Evolutionary conservation across 2,888 invertebrate species (phyloP).

Genomic region (Polyploca ridens): DNA sequence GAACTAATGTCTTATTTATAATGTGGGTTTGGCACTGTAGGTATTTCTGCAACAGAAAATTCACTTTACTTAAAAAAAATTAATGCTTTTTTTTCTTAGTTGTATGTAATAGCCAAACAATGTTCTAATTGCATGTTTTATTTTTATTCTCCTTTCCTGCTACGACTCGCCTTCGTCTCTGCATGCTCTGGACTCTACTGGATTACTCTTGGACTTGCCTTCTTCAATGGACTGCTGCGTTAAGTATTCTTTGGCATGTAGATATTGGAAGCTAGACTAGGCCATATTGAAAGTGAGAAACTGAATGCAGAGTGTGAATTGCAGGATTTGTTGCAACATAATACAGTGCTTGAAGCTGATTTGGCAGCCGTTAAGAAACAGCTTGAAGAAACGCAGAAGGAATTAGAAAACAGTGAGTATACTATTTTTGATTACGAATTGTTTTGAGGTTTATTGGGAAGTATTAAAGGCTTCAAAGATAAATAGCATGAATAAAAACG

Average conservation of each 20-base stretch:
- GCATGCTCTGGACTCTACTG: slow-evolving; percentile 41
- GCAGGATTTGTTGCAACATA: slow-evolving; percentile 87
- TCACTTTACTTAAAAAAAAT: background rate
- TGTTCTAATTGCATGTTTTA: slow-evolving; percentile 77
- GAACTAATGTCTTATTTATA: background rate
- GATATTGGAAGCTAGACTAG: slow-evolving; percentile 86
- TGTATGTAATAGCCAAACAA: slow-evolving; percentile 16
- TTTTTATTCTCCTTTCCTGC: slow-evolving; percentile 56
- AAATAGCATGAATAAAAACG: too few species aligned
- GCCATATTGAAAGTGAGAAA: slow-evolving; percentile 86
- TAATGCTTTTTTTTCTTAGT: slow-evolving; percentile 6
- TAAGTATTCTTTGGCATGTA: slow-evolving; percentile 64
- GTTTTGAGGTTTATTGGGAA: background rate
- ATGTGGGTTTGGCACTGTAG: slow-evolving; percentile 5
- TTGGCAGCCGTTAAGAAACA: slow-evolving; percentile 80
- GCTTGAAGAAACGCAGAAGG: slow-evolving; percentile 64
- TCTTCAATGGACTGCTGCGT: slow-evolving; percentile 34
- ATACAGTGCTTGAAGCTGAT: slow-evolving; percentile 86
- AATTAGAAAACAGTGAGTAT: slow-evolving; percentile 71
- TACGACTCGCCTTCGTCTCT: slow-evolving; percentile 52
- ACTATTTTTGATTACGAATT: background rate
- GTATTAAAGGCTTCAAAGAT: background rate
- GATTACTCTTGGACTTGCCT: slow-evolving; percentile 29
- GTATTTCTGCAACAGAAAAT: background rate
- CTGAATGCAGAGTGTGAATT: slow-evolving; percentile 84